Evolutionary conservation across 2,888 invertebrate species (phyloP).

Genomic region (Arrhopalites spinosus): DNA sequence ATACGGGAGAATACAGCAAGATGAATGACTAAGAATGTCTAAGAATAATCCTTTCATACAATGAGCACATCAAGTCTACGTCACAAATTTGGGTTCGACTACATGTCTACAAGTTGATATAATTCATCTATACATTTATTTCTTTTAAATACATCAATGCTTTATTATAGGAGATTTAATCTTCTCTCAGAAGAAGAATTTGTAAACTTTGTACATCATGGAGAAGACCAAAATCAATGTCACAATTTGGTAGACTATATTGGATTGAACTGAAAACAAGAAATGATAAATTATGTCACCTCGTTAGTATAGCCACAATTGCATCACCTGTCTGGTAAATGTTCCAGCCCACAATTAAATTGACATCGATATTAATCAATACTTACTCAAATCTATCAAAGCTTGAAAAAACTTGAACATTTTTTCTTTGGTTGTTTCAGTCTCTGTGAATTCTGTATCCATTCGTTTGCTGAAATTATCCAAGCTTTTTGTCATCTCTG

Average conservation of each 20-base stretch:
- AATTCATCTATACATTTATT: no score
- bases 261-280: conserved; percentile 1
- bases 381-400: conserved; percentile 6
- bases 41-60: no score
- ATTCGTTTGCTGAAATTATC: neutral
- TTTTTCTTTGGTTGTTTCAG: neutral
- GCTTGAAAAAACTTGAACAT: neutral
- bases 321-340: no score
- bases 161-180: no score
- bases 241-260: neutral
- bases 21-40: no score
- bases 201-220: neutral
- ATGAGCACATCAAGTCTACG: no score
- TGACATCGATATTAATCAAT: neutral
- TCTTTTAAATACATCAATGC: no score
- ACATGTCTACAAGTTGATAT: no score
- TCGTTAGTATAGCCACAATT: no score
- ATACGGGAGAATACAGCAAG: no score
- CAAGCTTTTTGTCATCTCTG: neutral
- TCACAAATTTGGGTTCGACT: no score
- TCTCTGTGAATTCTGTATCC: neutral
- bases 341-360: neutral
- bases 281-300: neutral
- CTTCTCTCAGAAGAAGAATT: conserved; percentile 1
- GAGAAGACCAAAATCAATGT: neutral